Percentiles rank a stretch among this genome's conserved stretches.
These are phyloP conservation scores for Melieria crassipennis DNA, from an alignment of 2,888 invertebrate species.

Conservation along the genomic window DNA sequence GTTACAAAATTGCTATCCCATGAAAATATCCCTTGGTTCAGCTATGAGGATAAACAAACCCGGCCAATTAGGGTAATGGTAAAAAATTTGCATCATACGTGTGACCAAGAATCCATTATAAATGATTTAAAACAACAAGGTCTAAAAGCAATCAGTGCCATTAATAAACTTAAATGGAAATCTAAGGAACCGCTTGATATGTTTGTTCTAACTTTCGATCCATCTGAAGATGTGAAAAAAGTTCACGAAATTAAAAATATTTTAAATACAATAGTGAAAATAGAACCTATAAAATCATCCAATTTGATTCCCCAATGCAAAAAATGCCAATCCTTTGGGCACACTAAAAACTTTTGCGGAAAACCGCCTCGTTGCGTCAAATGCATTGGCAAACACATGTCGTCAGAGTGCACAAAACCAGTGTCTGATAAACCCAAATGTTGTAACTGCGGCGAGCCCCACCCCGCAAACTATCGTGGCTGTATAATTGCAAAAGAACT, in stretches of 20 bases:
- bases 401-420: background rate
- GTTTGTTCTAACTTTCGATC: conserved; percentile 18
- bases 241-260: conserved; percentile 11
- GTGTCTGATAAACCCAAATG: conserved; percentile 1
- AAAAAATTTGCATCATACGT: conserved; percentile 19
- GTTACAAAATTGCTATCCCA: no score
- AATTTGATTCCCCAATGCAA: no score
- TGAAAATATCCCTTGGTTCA: no score
- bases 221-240: conserved; percentile 10
- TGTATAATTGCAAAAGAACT: conserved; percentile 15
- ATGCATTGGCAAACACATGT: conserved; percentile 6
- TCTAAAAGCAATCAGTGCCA: conserved; percentile 6
- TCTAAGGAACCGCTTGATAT: conserved; percentile 17
- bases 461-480: conserved; percentile 6
- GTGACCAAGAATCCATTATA: conserved; percentile 1
- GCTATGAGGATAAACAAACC: conserved; percentile 11
- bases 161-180: background rate
- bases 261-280: background rate
- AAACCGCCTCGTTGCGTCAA: conserved; percentile 10
- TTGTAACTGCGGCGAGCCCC: conserved; percentile 19
- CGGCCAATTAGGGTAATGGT: conserved; percentile 22
- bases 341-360: conserved; percentile 13
- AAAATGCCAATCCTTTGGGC: no score
- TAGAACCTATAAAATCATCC: no score
- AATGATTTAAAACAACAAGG: conserved; percentile 6